phyloP scores from a whole-genome alignment of 2,797 vertebrate species.

The Sebastes goodei region DNA sequence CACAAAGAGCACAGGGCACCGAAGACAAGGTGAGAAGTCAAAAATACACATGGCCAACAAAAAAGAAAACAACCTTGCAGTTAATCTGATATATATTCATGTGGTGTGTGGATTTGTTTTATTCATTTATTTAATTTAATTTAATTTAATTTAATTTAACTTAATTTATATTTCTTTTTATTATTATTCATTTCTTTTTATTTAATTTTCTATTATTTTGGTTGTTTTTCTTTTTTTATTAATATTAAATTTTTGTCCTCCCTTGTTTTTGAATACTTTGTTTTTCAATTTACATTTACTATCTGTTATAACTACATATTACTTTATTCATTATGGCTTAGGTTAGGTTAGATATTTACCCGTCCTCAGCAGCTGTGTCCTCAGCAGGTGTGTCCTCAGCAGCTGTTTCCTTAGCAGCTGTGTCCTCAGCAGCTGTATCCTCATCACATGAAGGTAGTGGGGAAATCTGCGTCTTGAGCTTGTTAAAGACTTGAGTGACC shows the following conservation, averaged over 20 bases:
- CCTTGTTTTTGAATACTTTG: no score
- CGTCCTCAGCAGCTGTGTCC: not conserved
- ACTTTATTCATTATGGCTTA: no score
- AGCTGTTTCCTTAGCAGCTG: not conserved
- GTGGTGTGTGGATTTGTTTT: not conserved
- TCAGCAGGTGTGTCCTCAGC: no score
- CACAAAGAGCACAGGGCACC: not conserved
- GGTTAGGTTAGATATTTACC: not conserved
- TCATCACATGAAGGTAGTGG: not conserved
- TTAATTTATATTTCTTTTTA: not conserved
- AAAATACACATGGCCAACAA: constrained; percentile 9
- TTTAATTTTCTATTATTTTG: no score
- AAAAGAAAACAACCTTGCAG: not conserved
- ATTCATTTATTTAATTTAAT: not conserved
- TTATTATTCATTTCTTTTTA: no score
- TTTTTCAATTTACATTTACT: no score
- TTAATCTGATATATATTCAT: constrained; percentile 32
- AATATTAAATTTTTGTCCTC: no score
- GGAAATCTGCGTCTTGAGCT: constrained; percentile 56
- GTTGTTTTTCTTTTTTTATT: no score
- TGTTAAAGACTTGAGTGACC: constrained; percentile 37
- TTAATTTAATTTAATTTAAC: not conserved
- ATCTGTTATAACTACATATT: no score
- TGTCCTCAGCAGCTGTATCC: constrained; percentile 15
- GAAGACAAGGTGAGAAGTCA: constrained; percentile 11